Conservation (phyloP, 2,113 vertebrate species). For the Ictalurus furcatus region DNA sequence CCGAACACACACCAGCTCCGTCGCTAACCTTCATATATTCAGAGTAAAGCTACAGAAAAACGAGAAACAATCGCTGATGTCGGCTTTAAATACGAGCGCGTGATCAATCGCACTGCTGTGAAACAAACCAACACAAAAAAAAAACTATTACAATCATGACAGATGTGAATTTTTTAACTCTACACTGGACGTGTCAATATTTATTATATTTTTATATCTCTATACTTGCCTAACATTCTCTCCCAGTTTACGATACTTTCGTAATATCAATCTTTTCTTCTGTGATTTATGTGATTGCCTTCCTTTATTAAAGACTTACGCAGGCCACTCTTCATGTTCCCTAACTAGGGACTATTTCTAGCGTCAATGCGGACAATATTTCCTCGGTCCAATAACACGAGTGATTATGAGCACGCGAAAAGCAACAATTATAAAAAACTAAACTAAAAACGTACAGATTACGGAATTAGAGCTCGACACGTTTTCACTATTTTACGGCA, state of each 20-base stretch:
- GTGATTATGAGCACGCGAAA: background rate
- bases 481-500: background rate
- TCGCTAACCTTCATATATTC: background rate
- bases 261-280: background rate
- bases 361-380: background rate
- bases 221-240: background rate
- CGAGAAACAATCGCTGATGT: background rate
- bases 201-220: background rate
- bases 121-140: no score
- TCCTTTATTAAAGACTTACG: background rate
- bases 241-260: background rate
- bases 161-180: background rate
- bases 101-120: background rate
- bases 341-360: background rate
- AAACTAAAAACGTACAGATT: background rate
- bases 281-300: background rate
- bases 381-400: background rate
- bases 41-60: background rate
- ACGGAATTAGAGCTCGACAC: background rate
- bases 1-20: slow-evolving; percentile 32
- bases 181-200: background rate
- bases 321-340: background rate
- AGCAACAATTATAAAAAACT: background rate
- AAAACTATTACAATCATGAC: background rate
- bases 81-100: background rate